These are phyloP conservation scores for Sebastes jordani DNA, from an alignment of 2,797 vertebrate genomes.

Conservation along the genomic window DNA sequence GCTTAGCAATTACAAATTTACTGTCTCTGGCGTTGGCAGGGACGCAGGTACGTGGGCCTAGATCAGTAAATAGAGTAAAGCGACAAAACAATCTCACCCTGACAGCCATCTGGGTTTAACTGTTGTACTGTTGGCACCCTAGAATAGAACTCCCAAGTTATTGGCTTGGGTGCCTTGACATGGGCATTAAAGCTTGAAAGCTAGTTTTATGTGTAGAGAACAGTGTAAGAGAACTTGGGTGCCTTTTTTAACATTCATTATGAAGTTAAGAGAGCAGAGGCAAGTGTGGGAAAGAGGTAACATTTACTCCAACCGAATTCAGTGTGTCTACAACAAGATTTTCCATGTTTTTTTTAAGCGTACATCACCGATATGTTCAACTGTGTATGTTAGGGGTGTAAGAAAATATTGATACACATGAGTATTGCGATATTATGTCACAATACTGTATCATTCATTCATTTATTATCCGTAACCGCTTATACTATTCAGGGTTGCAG, in stretches of 20 bases:
- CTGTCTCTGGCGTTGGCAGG: constrained; percentile 44
- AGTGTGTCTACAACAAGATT: neutral
- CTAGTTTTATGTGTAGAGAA: constrained; percentile 54
- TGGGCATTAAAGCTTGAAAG: constrained; percentile 49
- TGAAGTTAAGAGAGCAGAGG: constrained; percentile 19
- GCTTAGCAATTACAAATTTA: constrained; percentile 56
- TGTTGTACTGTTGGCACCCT: constrained; percentile 63
- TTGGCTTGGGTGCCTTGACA: constrained; percentile 62
- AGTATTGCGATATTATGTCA: no score
- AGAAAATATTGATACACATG: no score
- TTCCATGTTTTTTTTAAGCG: neutral
- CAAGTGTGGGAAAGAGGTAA: constrained; percentile 69
- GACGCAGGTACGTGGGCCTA: constrained; percentile 18
- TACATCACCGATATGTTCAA: neutral
- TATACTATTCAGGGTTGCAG: no score
- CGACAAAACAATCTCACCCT: constrained; percentile 64
- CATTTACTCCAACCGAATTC: constrained; percentile 48
- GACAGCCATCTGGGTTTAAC: constrained; percentile 59
- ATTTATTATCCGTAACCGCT: no score
- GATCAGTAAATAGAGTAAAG: constrained; percentile 55
- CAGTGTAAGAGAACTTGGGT: constrained; percentile 29
- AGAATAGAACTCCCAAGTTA: constrained; percentile 57
- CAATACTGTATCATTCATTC: no score
- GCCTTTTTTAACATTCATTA: constrained; percentile 21
- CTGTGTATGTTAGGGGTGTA: no score